A percentile compares a stretch with the other conserved stretches of the same genome.
Evolutionary conservation across 2,888 invertebrate species (phyloP).

Genomic region (Meteorus colon): DNA sequence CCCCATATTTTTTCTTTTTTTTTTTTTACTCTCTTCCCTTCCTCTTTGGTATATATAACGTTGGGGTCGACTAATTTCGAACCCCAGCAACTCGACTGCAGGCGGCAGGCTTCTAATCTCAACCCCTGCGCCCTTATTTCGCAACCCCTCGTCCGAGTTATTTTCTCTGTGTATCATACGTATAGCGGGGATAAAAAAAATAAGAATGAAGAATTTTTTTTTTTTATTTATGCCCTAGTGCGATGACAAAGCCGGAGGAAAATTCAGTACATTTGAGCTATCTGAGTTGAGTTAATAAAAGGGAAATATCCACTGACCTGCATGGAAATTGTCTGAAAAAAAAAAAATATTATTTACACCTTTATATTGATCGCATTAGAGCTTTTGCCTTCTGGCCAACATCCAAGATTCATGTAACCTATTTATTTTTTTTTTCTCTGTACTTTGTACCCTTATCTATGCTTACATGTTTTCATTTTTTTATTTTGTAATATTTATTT

Average conservation of each 20-base stretch:
- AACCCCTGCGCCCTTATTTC: conserved; percentile 36
- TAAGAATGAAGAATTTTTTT: not conserved
- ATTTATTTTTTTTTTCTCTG: not conserved
- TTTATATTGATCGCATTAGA: conserved; percentile 29
- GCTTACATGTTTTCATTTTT: not conserved
- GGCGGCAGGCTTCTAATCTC: conserved; percentile 51
- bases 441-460: not conserved
- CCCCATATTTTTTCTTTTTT: conserved; percentile 20
- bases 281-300: not conserved
- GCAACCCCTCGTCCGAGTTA: conserved; percentile 11
- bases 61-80: conserved; percentile 50
- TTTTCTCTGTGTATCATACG: not conserved
- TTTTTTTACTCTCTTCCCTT: conserved; percentile 37
- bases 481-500: not conserved
- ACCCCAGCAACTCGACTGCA: conserved; percentile 46
- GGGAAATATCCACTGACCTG: conserved; percentile 9
- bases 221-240: not conserved
- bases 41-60: not conserved
- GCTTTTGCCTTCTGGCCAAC: conserved; percentile 21
- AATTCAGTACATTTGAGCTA: not conserved
- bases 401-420: conserved; percentile 24
- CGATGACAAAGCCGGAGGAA: not conserved
- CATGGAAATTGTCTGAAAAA: not conserved
- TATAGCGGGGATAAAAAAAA: not conserved
- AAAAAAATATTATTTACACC: not conserved